Base-by-base conservation (phyloP, 2,888 invertebrate species). In the Diploptera punctata region DNA sequence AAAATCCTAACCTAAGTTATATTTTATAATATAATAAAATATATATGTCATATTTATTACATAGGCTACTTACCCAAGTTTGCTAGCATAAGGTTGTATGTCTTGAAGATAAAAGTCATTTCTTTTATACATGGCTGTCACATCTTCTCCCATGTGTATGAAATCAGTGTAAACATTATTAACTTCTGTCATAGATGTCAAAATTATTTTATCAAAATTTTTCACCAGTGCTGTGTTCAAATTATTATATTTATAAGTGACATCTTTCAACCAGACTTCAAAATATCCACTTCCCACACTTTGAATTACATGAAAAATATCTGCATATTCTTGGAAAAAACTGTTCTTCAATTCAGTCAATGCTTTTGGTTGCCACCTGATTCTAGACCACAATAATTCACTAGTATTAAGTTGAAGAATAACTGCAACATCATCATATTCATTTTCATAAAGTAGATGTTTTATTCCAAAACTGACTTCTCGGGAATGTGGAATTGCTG, bases 351-450 rank as follows among this genome's bases (percentile, higher is more conserved):
- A 62, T 19, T 78, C 78, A 26, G 77, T 73, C 7, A 77, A 9
- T 1, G 78, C 69, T 21, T 78, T 78, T 1, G 78, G 77, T 13
- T 78, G 77, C 81, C 81, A 81, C 7, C 76, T 74, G 1, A 80
- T 52, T 19, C 76, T 75, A 1, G 77, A 77, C 38, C 79, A 78
- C 3, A 81, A 73, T 16, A 79, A 71, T 19, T 77, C 76, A 4
- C 78, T 77, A 24, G 78, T 75, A 73, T 81, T 80, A 16, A 81
- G 77, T 29, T 77, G 74, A 29, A 80, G 19, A 0, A 75, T 74
- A 33, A 79, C 70, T 10, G 76, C 72, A 18, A 77, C 75, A 54
- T 80, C 81, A 13, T 75, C 70, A n/a, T 77, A 77, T 10, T 75
- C 76, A 33, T 73, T 73, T 31, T 78, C 80, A 60, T 75, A 76